phyloP scores from a whole-genome alignment of 2,113 vertebrate genomes.

The Equus przewalskii region DNA sequence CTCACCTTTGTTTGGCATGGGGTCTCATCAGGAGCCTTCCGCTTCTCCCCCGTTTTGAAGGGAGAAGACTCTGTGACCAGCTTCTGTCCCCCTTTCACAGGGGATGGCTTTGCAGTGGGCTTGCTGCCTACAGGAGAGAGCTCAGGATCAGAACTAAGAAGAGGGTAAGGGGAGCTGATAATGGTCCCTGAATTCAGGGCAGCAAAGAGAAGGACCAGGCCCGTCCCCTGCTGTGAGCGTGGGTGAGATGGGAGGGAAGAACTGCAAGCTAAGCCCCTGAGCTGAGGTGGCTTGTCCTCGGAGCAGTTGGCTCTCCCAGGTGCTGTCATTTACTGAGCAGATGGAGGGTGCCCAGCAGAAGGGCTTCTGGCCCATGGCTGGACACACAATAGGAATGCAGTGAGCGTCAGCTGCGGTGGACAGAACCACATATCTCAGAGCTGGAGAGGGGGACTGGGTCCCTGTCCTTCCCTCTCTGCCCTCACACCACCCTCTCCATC shows the following conservation, averaged over 20 bases:
- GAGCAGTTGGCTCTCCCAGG: background rate
- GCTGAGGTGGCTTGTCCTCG: background rate
- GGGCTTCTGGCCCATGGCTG: background rate
- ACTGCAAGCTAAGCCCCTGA: background rate
- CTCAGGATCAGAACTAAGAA: background rate
- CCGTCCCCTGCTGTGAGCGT: background rate
- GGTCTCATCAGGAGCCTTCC: conserved; percentile 68
- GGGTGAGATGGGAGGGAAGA: background rate
- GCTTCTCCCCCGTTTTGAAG: conserved; percentile 65
- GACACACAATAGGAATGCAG: background rate
- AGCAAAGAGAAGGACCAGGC: background rate
- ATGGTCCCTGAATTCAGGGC: background rate
- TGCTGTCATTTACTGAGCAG: background rate
- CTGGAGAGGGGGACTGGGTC: background rate
- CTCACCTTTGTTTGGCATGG: conserved; percentile 65
- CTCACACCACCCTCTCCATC: background rate
- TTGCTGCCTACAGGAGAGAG: conserved; percentile 55
- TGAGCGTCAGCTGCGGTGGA: background rate
- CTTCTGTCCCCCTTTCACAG: conserved; percentile 17
- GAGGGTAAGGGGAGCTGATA: too few species aligned
- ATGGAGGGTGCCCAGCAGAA: background rate
- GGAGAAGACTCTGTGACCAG: background rate
- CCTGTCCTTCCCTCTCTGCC: background rate
- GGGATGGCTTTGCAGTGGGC: background rate
- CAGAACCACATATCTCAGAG: background rate